These are phyloP conservation scores for Cataglyphis livida DNA, from an alignment of 2,888 invertebrate species.

Conservation along the genomic window DNA sequence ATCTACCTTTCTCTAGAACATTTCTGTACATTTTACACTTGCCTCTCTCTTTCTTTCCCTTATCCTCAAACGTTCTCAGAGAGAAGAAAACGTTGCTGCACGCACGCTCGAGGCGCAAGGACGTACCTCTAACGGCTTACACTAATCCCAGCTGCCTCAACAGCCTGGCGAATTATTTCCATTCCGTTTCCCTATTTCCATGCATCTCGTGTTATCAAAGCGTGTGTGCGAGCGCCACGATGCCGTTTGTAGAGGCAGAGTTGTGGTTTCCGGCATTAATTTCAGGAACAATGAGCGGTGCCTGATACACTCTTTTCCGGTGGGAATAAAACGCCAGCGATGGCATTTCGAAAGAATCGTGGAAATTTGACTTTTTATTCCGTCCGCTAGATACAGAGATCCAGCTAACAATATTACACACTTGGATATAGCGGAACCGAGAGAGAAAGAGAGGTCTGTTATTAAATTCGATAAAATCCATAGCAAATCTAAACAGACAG, in stretches of 20 bases:
- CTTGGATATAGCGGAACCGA: background rate
- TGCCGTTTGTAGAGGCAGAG: slow-evolving; percentile 41
- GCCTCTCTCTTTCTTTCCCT: slow-evolving; percentile 2
- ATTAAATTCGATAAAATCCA: background rate
- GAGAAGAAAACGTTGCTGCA: slow-evolving; percentile 22
- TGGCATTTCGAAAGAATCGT: slow-evolving; percentile 6
- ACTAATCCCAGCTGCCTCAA: slow-evolving; percentile 66
- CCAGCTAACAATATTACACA: slow-evolving; percentile 6
- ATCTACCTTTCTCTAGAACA: slow-evolving; percentile 14
- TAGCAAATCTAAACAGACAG: background rate
- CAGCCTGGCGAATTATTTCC: slow-evolving; percentile 69
- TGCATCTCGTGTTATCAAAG: slow-evolving; percentile 62
- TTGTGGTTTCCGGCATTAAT: slow-evolving; percentile 62
- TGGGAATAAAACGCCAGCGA: background rate
- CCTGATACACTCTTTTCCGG: slow-evolving; percentile 34
- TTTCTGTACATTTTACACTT: background rate
- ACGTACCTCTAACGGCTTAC: slow-evolving; percentile 56
- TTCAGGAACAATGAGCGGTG: slow-evolving; percentile 47
- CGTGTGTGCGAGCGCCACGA: slow-evolving; percentile 51
- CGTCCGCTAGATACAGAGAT: background rate
- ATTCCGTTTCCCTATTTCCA: slow-evolving; percentile 69
- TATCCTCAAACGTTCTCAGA: background rate
- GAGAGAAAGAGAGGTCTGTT: background rate
- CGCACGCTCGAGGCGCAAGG: slow-evolving; percentile 44
- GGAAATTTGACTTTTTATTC: slow-evolving; percentile 20